Base-by-base conservation (phyloP, 2,888 invertebrate genomes). In the Sericinus montela region DNA sequence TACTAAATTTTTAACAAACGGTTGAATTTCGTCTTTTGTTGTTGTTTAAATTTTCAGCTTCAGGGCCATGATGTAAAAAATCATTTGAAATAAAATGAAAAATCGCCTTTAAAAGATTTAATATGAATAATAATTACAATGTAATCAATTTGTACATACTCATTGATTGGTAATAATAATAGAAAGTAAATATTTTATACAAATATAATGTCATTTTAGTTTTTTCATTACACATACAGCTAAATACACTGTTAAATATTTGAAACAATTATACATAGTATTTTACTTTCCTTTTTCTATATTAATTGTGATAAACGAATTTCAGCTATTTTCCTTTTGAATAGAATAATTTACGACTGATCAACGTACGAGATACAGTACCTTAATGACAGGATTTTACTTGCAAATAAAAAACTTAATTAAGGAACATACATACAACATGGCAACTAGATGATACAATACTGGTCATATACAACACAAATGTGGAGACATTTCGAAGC, bases 121-220 rank as follows among this genome's bases (percentile, higher is more conserved):
- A 76, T 83, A 80, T 80, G 83, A 83, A 82, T 85, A 80, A 80
- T 81, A 82, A 84, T 81, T 80, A 83, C 75, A 80, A 76, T 79
- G 70, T 80, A 75, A 77, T 82, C 68, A 68, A 69, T 86, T 85
- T 85, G 84, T 86, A 86, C 85, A 85, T 81, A 83, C 75, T 75
- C 75, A 82, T 82, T 75, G 75, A 76, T 75, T 76, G 81, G 80
- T 75, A 81, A 78, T 80, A 70, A 76, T 71, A 78, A 79, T 80
- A 80, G 78, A 82, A 83, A 82, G 80, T 81, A 82, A 82, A 79
- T 75, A 76, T 80, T 84, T 82, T 80, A 80, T 84, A 85, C 80
- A 86, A 82, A 84, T 84, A 81, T 82, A 81, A 82, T 83, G 82
- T 84, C 76, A 83, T 81, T 83, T 80, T 70, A 74, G 62, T 74